phyloP scores from a whole-genome alignment of 37 sponge, comb jelly and placozoan species.

The Corticium candelabrum region DNA sequence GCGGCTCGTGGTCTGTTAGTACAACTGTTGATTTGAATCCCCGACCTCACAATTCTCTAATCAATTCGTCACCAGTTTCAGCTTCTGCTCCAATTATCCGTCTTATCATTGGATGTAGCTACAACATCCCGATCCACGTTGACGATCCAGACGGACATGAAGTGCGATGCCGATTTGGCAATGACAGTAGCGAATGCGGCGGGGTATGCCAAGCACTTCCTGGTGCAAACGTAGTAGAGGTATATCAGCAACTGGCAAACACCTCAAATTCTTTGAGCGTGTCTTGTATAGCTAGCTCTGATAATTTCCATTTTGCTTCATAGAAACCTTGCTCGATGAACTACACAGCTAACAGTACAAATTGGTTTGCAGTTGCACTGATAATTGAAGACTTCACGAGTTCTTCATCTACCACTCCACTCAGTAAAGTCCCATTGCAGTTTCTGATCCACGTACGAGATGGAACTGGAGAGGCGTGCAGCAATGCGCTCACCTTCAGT shows the following conservation, averaged over 20 bases:
- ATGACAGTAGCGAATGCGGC: background rate
- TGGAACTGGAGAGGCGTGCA: background rate
- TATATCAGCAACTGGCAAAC: too few species aligned
- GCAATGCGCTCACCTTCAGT: background rate
- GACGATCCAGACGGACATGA: background rate
- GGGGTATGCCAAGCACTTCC: background rate
- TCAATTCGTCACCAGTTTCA: background rate
- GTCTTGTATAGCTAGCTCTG: too few species aligned
- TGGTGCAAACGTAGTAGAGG: background rate
- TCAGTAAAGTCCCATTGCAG: background rate
- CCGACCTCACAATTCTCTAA: background rate
- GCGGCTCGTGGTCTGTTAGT: background rate
- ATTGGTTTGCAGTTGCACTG: background rate
- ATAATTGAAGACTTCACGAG: background rate
- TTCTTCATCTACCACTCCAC: background rate
- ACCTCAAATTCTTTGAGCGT: too few species aligned
- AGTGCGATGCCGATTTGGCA: background rate
- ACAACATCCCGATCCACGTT: background rate
- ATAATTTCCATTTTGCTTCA: too few species aligned
- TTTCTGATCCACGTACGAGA: background rate
- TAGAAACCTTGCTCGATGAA: background rate
- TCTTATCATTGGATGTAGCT: background rate
- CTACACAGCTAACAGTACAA: background rate
- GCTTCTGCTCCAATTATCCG: background rate
- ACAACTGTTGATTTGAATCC: background rate